Percentiles rank a stretch among this genome's conserved stretches.
phyloP scores from a whole-genome alignment of 2,113 vertebrate genomes.

The Rissa tridactyla region DNA sequence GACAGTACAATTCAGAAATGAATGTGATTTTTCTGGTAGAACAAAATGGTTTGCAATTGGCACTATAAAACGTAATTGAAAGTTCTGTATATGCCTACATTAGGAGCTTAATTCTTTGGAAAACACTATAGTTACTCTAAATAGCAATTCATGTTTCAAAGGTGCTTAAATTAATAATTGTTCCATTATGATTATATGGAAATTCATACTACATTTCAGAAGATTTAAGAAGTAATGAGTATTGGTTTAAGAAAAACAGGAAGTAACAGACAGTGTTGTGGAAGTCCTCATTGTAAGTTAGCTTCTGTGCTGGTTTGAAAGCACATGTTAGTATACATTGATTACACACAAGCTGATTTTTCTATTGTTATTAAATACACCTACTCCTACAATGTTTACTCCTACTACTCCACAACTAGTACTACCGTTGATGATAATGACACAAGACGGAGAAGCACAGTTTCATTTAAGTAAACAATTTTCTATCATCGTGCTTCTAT shows the following conservation, averaged over 20 bases:
- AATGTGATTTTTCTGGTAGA: neutral
- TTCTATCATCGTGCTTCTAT: neutral
- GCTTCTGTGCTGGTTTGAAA: neutral
- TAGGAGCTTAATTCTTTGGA: slow-evolving; percentile 4
- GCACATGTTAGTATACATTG: neutral
- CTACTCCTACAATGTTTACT: neutral
- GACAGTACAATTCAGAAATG: slow-evolving; percentile 24
- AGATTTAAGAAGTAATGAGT: neutral
- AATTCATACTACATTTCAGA: neutral
- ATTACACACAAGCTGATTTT: neutral
- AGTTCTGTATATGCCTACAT: neutral
- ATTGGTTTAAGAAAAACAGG: neutral
- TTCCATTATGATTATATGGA: slow-evolving; percentile 16
- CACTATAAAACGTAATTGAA: slow-evolving; percentile 16
- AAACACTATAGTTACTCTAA: slow-evolving; percentile 9
- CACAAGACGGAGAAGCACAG: neutral
- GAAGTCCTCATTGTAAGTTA: neutral
- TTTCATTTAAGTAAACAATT: neutral
- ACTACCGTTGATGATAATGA: neutral
- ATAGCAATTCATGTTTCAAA: slow-evolving; percentile 22
- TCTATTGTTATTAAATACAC: neutral
- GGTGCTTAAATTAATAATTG: slow-evolving; percentile 35
- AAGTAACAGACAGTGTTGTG: neutral
- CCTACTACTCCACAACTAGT: neutral
- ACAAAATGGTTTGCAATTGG: slow-evolving; percentile 24